phyloP scores from a whole-genome alignment of 1,140 invertebrate species.

The Branchinecta lindahli region DNA sequence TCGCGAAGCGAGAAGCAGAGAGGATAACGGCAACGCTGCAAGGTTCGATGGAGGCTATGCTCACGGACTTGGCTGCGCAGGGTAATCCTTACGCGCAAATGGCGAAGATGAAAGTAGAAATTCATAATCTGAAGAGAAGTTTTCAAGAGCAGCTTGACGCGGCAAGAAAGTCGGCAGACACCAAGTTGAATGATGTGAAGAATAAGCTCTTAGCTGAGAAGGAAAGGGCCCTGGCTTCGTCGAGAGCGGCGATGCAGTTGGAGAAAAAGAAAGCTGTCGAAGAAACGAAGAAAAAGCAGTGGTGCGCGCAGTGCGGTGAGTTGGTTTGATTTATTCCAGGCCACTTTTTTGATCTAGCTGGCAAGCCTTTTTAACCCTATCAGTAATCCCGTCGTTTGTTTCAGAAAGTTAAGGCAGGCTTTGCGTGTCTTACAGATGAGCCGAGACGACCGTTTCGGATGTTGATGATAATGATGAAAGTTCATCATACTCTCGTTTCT shows the following conservation, averaged over 20 bases:
- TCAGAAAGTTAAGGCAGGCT: no score
- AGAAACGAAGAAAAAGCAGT: slow-evolving; percentile 63
- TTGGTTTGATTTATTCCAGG: background rate
- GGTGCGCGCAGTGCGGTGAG: slow-evolving; percentile 70
- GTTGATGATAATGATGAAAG: no score
- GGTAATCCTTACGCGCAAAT: background rate
- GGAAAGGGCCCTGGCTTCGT: slow-evolving; percentile 40
- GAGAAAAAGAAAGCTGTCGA: slow-evolving; percentile 49
- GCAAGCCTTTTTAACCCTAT: no score
- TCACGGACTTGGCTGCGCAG: background rate
- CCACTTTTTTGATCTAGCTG: background rate
- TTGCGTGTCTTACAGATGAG: no score
- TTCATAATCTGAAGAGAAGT: background rate
- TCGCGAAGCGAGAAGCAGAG: background rate
- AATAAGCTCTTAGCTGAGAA: slow-evolving; percentile 35
- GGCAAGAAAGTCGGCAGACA: background rate
- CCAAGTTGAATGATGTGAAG: background rate
- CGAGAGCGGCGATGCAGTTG: slow-evolving; percentile 41
- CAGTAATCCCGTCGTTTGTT: no score
- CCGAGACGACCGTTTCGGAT: no score
- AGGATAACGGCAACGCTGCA: background rate
- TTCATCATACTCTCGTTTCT: no score
- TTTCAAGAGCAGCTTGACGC: slow-evolving; percentile 1
- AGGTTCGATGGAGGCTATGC: background rate
- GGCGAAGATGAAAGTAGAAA: background rate